These are phyloP conservation scores for Phaonia tiefii DNA, from an alignment of 2,888 invertebrate species.

Conservation along the genomic window DNA sequence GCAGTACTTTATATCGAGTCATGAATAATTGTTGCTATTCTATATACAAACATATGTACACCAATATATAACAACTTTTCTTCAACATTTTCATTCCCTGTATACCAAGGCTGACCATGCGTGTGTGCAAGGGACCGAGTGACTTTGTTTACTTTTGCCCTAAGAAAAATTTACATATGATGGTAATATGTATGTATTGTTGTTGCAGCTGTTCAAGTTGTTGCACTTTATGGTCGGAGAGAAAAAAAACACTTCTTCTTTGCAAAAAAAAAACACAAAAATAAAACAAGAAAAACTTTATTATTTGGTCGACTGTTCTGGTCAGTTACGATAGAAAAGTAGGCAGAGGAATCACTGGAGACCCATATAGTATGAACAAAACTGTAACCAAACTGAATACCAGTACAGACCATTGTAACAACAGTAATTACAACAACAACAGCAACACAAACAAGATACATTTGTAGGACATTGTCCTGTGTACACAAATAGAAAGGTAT, in stretches of 20 bases:
- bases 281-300: not conserved
- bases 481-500: slow-evolving; percentile 10
- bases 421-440: not conserved
- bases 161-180: slow-evolving; percentile 46
- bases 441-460: slow-evolving; percentile 21
- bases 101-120: too few species aligned
- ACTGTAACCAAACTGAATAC: slow-evolving; percentile 14
- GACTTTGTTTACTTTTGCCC: slow-evolving; percentile 30
- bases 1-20: too few species aligned
- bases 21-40: too few species aligned
- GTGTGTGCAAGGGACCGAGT: not conserved
- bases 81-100: too few species aligned
- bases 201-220: slow-evolving; percentile 42
- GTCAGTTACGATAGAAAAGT: too few species aligned
- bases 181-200: slow-evolving; percentile 29
- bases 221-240: slow-evolving; percentile 51
- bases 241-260: slow-evolving; percentile 10
- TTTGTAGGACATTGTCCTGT: slow-evolving; percentile 61
- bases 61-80: too few species aligned
- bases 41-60: not conserved
- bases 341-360: slow-evolving; percentile 21
- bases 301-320: not conserved
- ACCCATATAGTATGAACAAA: slow-evolving; percentile 28
- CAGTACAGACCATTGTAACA: not conserved
- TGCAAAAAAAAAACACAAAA: slow-evolving; percentile 43